phyloP scores from a whole-genome alignment of 2,113 vertebrate species.

The Zingel zingel region DNA sequence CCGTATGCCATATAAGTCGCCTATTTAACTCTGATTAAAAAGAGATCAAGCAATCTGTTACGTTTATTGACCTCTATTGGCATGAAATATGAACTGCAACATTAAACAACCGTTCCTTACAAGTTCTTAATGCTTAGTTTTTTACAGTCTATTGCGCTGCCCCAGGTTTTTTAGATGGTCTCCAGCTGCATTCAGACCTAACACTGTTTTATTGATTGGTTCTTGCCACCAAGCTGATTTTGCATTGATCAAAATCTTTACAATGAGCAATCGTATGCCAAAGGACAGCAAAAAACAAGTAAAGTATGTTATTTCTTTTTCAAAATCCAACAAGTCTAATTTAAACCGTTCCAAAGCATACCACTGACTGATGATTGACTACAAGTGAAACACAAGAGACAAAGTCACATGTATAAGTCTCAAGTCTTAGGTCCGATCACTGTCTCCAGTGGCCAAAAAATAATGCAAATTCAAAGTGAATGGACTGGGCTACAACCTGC shows the following conservation, averaged over 20 bases:
- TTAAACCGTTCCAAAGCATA: no score
- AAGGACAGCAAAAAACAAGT: no score
- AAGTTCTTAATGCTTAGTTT: neutral
- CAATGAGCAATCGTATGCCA: no score
- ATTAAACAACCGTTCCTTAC: neutral
- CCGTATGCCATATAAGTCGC: neutral
- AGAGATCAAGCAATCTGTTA: neutral
- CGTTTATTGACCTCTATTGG: constrained; percentile 57
- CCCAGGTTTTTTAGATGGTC: neutral
- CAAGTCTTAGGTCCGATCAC: neutral
- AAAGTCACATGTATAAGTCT: no score
- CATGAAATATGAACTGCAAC: constrained; percentile 29
- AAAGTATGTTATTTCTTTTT: no score
- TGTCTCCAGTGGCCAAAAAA: neutral
- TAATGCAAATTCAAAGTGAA: neutral
- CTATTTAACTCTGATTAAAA: neutral
- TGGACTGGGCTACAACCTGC: neutral
- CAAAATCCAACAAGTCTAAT: no score
- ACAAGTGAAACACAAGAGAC: no score
- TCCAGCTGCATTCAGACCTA: neutral
- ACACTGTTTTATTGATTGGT: neutral
- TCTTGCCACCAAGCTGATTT: no score
- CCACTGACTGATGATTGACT: no score
- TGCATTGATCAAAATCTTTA: no score
- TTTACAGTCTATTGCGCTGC: neutral